phyloP scores from a whole-genome alignment of 2,888 invertebrate species.

The Archips crataeganus region DNA sequence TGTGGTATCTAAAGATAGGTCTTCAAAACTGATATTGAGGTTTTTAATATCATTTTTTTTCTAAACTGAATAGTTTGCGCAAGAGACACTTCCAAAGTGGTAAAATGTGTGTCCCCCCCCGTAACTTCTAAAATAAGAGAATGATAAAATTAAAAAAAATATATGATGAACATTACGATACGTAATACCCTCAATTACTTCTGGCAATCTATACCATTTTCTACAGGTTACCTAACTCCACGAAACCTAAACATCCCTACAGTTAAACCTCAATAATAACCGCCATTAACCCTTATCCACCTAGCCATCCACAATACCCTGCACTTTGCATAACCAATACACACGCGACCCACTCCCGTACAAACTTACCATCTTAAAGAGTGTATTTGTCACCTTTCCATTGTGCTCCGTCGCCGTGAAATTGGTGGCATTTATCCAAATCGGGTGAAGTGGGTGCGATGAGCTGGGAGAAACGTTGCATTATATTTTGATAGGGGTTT shows the following conservation, averaged over 20 bases:
- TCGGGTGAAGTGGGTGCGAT: conserved; percentile 44
- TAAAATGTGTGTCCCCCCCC: too few relatives aligned
- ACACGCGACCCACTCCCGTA: conserved; percentile 9
- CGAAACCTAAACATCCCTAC: background rate
- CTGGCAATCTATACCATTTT: too few relatives aligned
- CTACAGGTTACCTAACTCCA: background rate
- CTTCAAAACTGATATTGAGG: too few relatives aligned
- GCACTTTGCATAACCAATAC: conserved; percentile 22
- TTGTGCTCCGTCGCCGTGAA: conserved; percentile 51
- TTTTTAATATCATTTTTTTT: too few relatives aligned
- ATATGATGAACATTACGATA: too few relatives aligned
- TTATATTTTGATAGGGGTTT: conserved; percentile 18
- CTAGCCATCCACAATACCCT: conserved; percentile 1
- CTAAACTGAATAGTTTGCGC: too few relatives aligned
- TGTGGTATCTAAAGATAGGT: too few relatives aligned
- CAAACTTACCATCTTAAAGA: conserved; percentile 24
- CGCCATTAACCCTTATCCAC: conserved; percentile 5
- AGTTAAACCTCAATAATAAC: background rate
- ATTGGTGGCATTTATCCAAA: conserved; percentile 53
- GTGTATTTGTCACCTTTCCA: conserved; percentile 27
- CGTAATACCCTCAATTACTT: too few relatives aligned
- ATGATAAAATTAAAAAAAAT: too few relatives aligned
- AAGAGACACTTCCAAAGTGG: too few relatives aligned
- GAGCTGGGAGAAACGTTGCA: conserved; percentile 5
- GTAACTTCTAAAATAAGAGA: too few relatives aligned